Percentiles rank a stretch among this genome's conserved stretches.
phyloP scores from a whole-genome alignment of 2,888 invertebrate species.

The Melanophora roralis region DNA sequence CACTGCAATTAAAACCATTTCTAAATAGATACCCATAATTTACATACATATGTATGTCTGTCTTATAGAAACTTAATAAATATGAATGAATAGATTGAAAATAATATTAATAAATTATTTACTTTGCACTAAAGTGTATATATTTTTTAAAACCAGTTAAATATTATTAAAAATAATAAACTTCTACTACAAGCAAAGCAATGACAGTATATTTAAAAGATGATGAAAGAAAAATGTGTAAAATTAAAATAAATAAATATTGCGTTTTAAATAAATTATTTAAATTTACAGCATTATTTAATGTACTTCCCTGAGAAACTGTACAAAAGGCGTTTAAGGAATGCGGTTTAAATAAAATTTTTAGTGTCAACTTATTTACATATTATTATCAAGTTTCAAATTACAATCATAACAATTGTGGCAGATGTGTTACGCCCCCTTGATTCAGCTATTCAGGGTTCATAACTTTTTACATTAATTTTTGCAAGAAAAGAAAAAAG shows the following conservation, averaged over 20 bases:
- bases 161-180: conserved; percentile 2
- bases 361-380: too few species aligned
- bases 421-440: too few species aligned
- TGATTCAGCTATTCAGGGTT: too few species aligned
- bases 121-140: background rate
- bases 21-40: too few species aligned
- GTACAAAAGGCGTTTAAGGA: background rate
- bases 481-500: too few species aligned
- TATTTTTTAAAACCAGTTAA: background rate
- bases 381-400: too few species aligned
- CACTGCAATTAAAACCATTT: background rate
- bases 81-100: conserved; percentile 10
- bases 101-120: conserved; percentile 7
- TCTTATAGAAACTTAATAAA: background rate
- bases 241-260: background rate
- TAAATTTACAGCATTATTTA: background rate
- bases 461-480: too few species aligned
- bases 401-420: too few species aligned
- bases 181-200: conserved; percentile 11
- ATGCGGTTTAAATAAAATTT: background rate
- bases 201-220: background rate
- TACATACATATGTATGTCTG: too few species aligned
- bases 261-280: conserved; percentile 50
- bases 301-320: conserved; percentile 40
- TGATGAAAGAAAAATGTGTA: background rate